These are phyloP conservation scores for Neelides folsomi DNA, from an alignment of 2,888 invertebrate species.

Conservation along the genomic window DNA sequence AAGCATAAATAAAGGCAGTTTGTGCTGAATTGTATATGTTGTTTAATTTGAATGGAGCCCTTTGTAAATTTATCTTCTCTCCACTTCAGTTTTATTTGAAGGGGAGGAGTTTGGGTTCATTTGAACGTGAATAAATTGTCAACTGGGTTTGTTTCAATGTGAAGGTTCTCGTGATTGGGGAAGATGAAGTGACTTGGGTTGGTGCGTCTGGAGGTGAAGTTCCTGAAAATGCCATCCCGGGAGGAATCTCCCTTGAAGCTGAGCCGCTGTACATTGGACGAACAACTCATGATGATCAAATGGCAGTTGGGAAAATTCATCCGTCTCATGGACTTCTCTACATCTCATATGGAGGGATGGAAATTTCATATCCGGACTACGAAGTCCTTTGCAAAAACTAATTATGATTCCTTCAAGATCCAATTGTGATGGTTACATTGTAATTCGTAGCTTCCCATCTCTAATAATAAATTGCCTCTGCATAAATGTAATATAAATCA, in stretches of 20 bases:
- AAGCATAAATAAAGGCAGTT: too few species aligned
- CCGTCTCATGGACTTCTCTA: slow-evolving; percentile 68
- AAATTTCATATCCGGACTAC: slow-evolving; percentile 64
- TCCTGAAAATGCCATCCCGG: slow-evolving; percentile 61
- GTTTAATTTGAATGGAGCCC: too few species aligned
- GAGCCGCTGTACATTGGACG: slow-evolving; percentile 67
- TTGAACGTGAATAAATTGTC: not conserved
- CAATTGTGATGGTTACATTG: too few species aligned
- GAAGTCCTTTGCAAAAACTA: slow-evolving; percentile 51
- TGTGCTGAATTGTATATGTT: too few species aligned
- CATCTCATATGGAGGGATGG: slow-evolving; percentile 68
- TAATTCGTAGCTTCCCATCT: too few species aligned
- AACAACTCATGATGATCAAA: slow-evolving; percentile 58
- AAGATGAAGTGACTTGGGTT: slow-evolving; percentile 51
- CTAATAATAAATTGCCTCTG: too few species aligned
- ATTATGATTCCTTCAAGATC: not conserved
- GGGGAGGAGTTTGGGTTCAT: too few species aligned
- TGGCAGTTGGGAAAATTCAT: slow-evolving; percentile 71
- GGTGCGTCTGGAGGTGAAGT: slow-evolving; percentile 52
- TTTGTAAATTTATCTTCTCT: too few species aligned
- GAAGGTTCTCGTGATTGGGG: slow-evolving; percentile 34
- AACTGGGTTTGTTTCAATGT: slow-evolving; percentile 2
- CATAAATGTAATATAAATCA: too few species aligned
- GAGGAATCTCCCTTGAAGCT: slow-evolving; percentile 46
- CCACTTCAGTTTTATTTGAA: too few species aligned